Percentiles rank a stretch among this genome's conserved stretches.
Conservation (phyloP, 1,140 invertebrate genomes). For the Drosophila miranda region DNA sequence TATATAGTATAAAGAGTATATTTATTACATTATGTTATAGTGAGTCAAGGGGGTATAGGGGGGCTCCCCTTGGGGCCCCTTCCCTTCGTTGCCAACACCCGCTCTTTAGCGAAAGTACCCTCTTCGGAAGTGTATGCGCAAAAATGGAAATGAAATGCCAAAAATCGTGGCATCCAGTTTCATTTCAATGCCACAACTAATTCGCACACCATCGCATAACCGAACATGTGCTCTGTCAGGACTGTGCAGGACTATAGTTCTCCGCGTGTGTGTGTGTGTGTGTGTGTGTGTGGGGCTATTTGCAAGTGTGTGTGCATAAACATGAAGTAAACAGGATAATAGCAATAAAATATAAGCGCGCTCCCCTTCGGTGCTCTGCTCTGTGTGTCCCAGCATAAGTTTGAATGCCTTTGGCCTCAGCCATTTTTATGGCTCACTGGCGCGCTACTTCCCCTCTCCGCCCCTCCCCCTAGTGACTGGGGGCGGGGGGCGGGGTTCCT, state of each 20-base stretch:
- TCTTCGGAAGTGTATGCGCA: not conserved
- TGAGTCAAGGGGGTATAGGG: too few species aligned
- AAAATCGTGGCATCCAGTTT: slow-evolving; percentile 55
- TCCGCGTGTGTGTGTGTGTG: slow-evolving; percentile 2
- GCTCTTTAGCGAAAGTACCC: too few species aligned
- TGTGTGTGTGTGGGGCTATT: slow-evolving; percentile 3
- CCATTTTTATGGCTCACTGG: slow-evolving; percentile 73
- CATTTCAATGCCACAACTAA: slow-evolving; percentile 76
- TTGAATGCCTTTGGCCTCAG: slow-evolving; percentile 72
- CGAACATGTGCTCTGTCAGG: slow-evolving; percentile 27
- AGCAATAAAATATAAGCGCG: slow-evolving; percentile 81
- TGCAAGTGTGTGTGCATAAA: slow-evolving; percentile 54
- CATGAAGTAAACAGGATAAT: slow-evolving; percentile 81
- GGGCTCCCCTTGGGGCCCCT: too few species aligned
- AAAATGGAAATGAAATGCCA: slow-evolving; percentile 41
- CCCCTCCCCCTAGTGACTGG: not conserved
- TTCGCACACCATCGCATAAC: slow-evolving; percentile 67
- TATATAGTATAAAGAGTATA: too few species aligned
- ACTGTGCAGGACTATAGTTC: too few species aligned
- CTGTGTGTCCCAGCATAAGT: slow-evolving; percentile 63
- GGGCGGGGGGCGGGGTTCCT: too few species aligned
- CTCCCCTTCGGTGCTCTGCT: slow-evolving; percentile 15
- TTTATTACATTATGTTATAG: too few species aligned
- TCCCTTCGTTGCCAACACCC: too few species aligned
- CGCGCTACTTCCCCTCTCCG: slow-evolving; percentile 33